These are phyloP conservation scores for Caenorhabditis brenneri DNA, from an alignment of 1,140 invertebrate genomes.

Conservation along the genomic window DNA sequence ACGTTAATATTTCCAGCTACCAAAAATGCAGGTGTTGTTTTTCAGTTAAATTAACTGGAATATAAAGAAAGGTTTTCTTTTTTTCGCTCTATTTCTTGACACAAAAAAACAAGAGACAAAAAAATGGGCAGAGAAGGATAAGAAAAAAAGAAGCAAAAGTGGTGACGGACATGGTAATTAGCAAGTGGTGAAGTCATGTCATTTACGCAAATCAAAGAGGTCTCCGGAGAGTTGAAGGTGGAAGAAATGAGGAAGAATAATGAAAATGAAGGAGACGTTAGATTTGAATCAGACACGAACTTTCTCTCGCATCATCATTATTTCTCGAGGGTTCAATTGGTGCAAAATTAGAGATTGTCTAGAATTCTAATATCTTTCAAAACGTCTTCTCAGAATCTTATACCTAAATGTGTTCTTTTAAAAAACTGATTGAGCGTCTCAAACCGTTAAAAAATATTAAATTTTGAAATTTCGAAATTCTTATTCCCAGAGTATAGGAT, in stretches of 20 bases:
- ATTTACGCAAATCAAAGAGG: slow-evolving; percentile 34
- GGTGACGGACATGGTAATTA: slow-evolving; percentile 33
- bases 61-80: neutral
- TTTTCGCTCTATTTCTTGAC: neutral
- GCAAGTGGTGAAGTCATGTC: slow-evolving; percentile 33
- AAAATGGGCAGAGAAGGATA: neutral
- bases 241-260: neutral
- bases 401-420: too few relatives aligned
- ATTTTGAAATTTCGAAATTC: too few relatives aligned
- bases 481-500: too few relatives aligned
- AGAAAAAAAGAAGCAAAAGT: neutral
- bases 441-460: too few relatives aligned
- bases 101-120: neutral
- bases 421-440: too few relatives aligned
- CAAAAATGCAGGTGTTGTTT: neutral
- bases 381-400: too few relatives aligned
- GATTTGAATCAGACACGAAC: neutral
- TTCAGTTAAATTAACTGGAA: neutral
- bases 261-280: neutral
- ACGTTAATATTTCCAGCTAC: too few relatives aligned
- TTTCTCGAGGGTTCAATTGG: neutral
- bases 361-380: too few relatives aligned
- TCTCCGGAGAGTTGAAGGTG: slow-evolving; percentile 29
- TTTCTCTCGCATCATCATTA: neutral
- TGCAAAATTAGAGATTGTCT: too few relatives aligned